Conservation (phyloP, 2,797 vertebrate genomes). For the Anabas testudineus region DNA sequence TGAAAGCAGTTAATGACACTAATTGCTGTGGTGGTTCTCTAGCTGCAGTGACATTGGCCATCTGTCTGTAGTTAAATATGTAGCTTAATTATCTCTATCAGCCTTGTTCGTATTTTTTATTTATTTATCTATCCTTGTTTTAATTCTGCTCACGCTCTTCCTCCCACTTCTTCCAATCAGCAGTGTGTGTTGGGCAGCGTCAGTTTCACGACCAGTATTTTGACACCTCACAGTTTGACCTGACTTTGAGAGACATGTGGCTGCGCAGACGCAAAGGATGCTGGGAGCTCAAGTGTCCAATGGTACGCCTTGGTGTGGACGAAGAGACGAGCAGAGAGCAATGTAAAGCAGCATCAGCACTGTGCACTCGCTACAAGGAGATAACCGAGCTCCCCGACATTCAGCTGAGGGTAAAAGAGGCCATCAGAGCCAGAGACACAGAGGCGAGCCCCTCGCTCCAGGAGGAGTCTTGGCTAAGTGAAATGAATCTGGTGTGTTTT, state of each 20-base stretch:
- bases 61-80: slow-evolving; percentile 39
- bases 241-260: slow-evolving; percentile 84
- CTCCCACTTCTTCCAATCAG: slow-evolving; percentile 35
- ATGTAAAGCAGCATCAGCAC: slow-evolving; percentile 40
- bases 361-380: slow-evolving; percentile 83
- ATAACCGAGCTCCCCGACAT: slow-evolving; percentile 81
- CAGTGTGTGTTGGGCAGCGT: slow-evolving; percentile 70
- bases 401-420: slow-evolving; percentile 71
- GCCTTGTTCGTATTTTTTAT: slow-evolving; percentile 20
- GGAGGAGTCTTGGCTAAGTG: slow-evolving; percentile 72
- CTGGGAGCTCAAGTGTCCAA: slow-evolving; percentile 86
- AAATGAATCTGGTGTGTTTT: slow-evolving; percentile 79
- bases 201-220: slow-evolving; percentile 85
- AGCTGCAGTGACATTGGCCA: slow-evolving; percentile 32
- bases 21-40: slow-evolving; percentile 34
- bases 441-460: slow-evolving; percentile 21
- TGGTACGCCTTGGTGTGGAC: neutral
- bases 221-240: slow-evolving; percentile 78
- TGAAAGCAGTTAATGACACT: slow-evolving; percentile 36
- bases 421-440: slow-evolving; percentile 52
- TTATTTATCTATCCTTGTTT: slow-evolving; percentile 7
- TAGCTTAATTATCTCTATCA: slow-evolving; percentile 37
- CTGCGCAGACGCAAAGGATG: slow-evolving; percentile 81
- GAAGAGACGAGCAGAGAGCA: slow-evolving; percentile 26
- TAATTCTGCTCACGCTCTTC: slow-evolving; percentile 1